phyloP scores from a whole-genome alignment of 2,888 invertebrate species.

The Drosophila lacicola region DNA sequence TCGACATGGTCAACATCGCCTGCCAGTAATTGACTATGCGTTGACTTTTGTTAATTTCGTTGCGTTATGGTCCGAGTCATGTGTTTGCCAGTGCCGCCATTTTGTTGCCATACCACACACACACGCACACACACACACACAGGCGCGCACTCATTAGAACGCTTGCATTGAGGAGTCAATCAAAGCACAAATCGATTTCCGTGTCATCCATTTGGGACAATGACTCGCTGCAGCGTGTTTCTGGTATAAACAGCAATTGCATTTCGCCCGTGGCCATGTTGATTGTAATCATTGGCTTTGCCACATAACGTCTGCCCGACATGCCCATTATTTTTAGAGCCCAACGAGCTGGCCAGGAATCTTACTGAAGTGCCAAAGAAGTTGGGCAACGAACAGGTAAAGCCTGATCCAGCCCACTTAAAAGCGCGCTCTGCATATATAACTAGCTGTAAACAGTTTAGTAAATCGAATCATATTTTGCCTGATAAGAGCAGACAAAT shows the following conservation, averaged over 20 bases:
- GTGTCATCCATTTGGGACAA: slow-evolving; percentile 53
- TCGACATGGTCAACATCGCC: slow-evolving; percentile 42
- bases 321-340: slow-evolving; percentile 38
- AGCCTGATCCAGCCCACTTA: no score
- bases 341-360: slow-evolving; percentile 42
- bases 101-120: slow-evolving; percentile 44
- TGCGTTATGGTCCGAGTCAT: slow-evolving; percentile 57
- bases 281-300: slow-evolving; percentile 58
- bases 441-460: slow-evolving; percentile 1
- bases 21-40: slow-evolving; percentile 64
- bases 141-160: slow-evolving; percentile 21
- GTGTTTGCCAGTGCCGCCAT: slow-evolving; percentile 55
- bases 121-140: background rate
- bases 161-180: slow-evolving; percentile 62
- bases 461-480: slow-evolving; percentile 52
- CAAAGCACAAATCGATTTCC: slow-evolving; percentile 63
- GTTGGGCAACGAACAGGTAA: no score
- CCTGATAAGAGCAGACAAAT: slow-evolving; percentile 27
- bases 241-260: slow-evolving; percentile 67
- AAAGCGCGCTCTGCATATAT: background rate
- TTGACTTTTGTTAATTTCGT: slow-evolving; percentile 72
- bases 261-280: slow-evolving; percentile 45
- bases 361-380: background rate
- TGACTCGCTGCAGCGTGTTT: slow-evolving; percentile 38
- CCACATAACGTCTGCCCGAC: slow-evolving; percentile 23